Evolutionary conservation across 2,797 vertebrate species (phyloP).

Genomic region (Hirundo rustica): DNA sequence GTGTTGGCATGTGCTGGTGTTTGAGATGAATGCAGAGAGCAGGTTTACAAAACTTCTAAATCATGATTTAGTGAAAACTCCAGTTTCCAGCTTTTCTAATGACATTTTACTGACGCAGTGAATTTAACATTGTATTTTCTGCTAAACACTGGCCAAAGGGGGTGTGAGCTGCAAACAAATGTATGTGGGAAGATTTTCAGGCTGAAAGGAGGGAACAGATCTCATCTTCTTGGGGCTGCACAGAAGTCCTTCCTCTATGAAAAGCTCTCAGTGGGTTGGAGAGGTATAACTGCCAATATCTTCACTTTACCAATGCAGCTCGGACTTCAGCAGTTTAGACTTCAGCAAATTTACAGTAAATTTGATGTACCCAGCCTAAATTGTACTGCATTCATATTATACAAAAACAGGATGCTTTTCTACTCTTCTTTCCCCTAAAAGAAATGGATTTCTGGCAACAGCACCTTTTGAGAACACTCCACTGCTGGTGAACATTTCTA

Average conservation of each 20-base stretch:
- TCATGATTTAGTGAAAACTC: conserved; percentile 3
- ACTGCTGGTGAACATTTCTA: background rate
- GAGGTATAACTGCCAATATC: background rate
- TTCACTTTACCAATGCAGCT: background rate
- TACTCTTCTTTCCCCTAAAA: background rate
- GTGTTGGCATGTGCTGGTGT: background rate
- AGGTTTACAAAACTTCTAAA: background rate
- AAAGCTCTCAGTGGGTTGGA: background rate
- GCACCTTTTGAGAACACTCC: background rate
- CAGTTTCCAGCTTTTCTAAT: background rate
- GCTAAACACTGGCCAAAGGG: background rate
- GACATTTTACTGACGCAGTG: background rate
- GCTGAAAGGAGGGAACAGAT: background rate
- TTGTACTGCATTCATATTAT: background rate
- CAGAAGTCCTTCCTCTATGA: background rate
- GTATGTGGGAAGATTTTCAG: background rate
- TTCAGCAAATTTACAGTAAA: background rate
- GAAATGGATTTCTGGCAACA: background rate
- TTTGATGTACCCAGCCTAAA: background rate
- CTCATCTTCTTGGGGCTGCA: background rate
- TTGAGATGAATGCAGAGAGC: background rate
- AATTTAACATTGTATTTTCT: background rate
- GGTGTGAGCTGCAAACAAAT: background rate
- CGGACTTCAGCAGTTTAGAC: background rate
- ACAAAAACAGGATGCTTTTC: background rate